Evolutionary conservation across 2,113 vertebrate genomes (phyloP), one percentile per base, ranked within the genome.

Genomic region (Clupea harengus): DNA sequence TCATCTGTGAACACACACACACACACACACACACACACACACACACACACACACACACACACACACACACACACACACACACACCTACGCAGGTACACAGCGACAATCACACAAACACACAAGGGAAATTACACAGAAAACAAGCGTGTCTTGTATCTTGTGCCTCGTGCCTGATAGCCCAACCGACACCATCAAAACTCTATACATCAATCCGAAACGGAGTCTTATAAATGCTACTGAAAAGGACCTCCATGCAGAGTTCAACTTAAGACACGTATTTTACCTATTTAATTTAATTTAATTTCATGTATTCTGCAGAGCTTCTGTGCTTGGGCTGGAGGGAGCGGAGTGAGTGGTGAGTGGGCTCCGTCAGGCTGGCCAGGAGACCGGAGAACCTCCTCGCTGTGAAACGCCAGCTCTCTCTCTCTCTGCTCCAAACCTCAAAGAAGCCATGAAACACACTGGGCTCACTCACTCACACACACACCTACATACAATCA

Each of bases 111-210:
- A 82, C 39, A 22, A 11, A 46, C 32, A 20, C 81, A 45, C 46
- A n/a, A 2, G 83, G 86, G 75, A 84, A 85, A 88, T 85, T 84
- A 85, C 57, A 32, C 57, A 0, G 47, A 82, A 9, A 25, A 11
- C 47, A 49, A 2, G 47, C 0, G 1, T 9, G 47, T 49, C 39
- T 39, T 39, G 39, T 39, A 39, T 39, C 39, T 39, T 39, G 39
- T 39, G 39, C 39, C 39, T 39, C 39, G 39, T 39, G 39, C 39
- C 39, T 39, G 39, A 1, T 39, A 39, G 39, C 39, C 39, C 39
- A 39, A 39, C 39, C 39, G 39, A 39, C 39, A 39, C 2, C 39
- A 39, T 39, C 39, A 1, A 39, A 39, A 39, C 39, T 39, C 39
- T 39, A 39, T 39, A 2, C 39, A 39, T 39, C 39, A 39, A 39